Base-by-base conservation (phyloP, 2,888 invertebrate genomes). In the Plagodis dolabraria region DNA sequence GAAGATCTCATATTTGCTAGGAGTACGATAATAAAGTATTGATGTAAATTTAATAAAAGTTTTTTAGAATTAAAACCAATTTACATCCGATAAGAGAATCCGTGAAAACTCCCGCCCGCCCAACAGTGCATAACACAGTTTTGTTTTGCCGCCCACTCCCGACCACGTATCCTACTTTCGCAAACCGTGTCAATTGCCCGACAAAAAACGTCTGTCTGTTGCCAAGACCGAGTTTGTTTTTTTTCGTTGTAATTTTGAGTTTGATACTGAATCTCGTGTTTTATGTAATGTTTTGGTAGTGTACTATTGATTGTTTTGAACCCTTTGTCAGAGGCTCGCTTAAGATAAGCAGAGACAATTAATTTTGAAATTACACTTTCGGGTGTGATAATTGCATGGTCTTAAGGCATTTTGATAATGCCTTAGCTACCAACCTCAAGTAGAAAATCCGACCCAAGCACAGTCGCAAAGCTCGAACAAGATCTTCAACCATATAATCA, bases 181-280 rank as follows among this genome's bases (percentile, higher is more conserved):
- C 64, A 71, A 91, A 82, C 75, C 75, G 82, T 90, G 90, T 91
- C 91, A 91, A 90, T 90, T 87, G 87, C 83, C 76, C 66, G 67
- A 73, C 76, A 77, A 79, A 83, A 85, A 85, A 82, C 74, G 68
- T 72, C 70, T 68, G 82, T 77, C 72, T 71, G 80, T 75, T 87
- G 90, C 89, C 90, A 91, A 89, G 79, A 75, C 70, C 54, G 64
- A 64, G 65, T 65, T 69, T 65, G 71, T 66, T 70, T 69, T 75
- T 74, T 71, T 44, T 48, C 66, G 70, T 69, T 63, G 70, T 71
- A 69, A 69, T 64, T 52, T 59, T 64, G 47, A 33, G 12, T 52
- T 47, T 50, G 36, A 35, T 51, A 38, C 36, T 38, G 12, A 38
- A 60, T 38, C 9, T 7, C 7, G 11, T 43, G 5, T 43, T 63